phyloP scores from a whole-genome alignment of 2,113 vertebrate species.

The Asarcornis scutulata region DNA sequence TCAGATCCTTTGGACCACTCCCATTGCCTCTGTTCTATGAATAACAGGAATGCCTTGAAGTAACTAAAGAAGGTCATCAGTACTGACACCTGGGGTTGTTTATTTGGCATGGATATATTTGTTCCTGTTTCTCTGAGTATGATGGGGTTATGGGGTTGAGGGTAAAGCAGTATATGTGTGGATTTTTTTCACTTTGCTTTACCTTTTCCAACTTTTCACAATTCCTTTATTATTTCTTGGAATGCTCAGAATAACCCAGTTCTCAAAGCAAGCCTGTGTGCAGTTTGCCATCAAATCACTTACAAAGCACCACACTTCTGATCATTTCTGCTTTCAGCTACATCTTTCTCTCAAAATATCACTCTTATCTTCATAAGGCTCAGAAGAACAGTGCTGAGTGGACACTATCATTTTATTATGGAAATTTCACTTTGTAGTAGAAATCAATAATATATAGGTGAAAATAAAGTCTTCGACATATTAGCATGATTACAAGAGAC shows the following conservation, averaged over 20 bases:
- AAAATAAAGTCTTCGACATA: background rate
- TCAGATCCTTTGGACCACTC: background rate
- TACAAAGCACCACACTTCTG: background rate
- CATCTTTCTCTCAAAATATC: background rate
- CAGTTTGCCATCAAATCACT: background rate
- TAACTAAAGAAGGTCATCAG: conserved; percentile 3
- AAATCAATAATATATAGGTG: background rate
- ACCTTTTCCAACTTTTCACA: background rate
- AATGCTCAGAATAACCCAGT: background rate
- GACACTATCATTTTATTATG: background rate
- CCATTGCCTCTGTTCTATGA: background rate
- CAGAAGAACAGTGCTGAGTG: background rate
- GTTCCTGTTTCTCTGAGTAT: background rate
- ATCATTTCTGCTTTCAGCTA: background rate
- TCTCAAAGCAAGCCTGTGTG: background rate
- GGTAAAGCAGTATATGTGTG: background rate
- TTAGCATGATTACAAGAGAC: background rate
- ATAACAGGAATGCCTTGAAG: background rate
- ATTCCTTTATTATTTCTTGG: background rate
- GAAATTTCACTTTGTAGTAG: background rate
- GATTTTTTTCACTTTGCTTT: background rate
- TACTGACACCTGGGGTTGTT: background rate
- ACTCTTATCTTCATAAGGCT: background rate
- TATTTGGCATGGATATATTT: background rate
- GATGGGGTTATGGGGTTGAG: background rate